These are phyloP conservation scores for Symphodus melops DNA, from an alignment of 2,113 vertebrate species.

Conservation along the genomic window DNA sequence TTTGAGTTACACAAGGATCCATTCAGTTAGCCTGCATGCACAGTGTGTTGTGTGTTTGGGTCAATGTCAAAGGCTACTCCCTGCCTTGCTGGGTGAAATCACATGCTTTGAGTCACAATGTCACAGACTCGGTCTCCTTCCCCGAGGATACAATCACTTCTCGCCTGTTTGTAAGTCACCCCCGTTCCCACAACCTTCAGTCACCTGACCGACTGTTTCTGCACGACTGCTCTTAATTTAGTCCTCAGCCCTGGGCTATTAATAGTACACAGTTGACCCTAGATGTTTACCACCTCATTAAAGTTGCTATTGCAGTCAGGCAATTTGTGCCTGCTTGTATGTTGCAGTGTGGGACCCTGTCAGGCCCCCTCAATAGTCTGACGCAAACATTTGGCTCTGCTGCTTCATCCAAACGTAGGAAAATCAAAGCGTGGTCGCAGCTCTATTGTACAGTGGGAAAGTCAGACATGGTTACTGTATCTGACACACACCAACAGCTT, in stretches of 20 bases:
- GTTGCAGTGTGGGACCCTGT: slow-evolving; percentile 8
- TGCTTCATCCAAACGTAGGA: too few species aligned
- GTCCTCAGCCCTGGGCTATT: slow-evolving; percentile 31
- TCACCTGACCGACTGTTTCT: slow-evolving; percentile 51
- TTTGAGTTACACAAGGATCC: too few species aligned
- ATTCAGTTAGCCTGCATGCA: too few species aligned
- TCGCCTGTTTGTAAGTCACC: slow-evolving; percentile 23
- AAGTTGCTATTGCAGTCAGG: slow-evolving; percentile 23
- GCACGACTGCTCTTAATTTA: slow-evolving; percentile 52
- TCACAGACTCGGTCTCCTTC: not conserved
- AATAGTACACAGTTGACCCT: slow-evolving; percentile 54
- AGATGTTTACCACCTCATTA: slow-evolving; percentile 46
- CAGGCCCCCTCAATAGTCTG: not conserved
- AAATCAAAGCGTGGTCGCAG: too few species aligned
- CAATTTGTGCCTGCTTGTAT: slow-evolving; percentile 5
- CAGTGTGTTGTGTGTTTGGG: too few species aligned
- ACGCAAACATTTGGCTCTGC: too few species aligned
- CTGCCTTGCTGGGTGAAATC: too few species aligned
- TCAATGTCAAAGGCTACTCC: too few species aligned
- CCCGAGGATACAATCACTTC: slow-evolving; percentile 19
- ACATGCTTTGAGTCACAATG: too few species aligned
- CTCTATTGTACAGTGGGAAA: too few species aligned
- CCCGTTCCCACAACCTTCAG: slow-evolving; percentile 38
- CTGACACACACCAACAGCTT: too few species aligned
- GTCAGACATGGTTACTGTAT: too few species aligned